Base-by-base conservation (phyloP, 2,113 vertebrate species). In the Pipra filicauda region DNA sequence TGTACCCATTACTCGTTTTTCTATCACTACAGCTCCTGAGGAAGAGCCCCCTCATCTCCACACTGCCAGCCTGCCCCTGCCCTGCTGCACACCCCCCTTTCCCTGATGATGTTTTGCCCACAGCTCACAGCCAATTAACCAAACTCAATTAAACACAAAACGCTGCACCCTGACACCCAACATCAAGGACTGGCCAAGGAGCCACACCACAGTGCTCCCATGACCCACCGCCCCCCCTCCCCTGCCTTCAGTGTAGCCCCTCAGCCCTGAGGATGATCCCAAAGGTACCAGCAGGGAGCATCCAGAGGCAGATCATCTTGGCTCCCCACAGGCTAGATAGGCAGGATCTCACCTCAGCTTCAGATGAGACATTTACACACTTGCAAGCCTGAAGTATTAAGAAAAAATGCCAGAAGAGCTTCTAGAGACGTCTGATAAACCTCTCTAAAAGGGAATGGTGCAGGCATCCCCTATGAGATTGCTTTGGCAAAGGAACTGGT, bases 121-220 rank as follows among this genome's bases (percentile, higher is more conserved):
- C 35, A 59, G 41, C 54, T 92, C 69, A 65, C 72, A 49, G n/a
- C 15, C 9, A 2, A 86, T 72, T 52, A 73, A 67, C 20, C 5
- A 14, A 67, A 39, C 21, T 31, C 78, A 78, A 16, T 61, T 61
- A 87, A 87, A 51, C 77, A 44, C 51, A 35, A 44, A 69, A 20
- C 64, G 46, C 41, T 28, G 41, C 0, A 1, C 9, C 37, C 59
- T 3, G 1, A 55, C 1, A 2, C 24, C 9, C 79, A 76, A 0
- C 6, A 4, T 1, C 39, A 16, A n/a, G 66, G 26, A 48, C 33
- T 4, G 43, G 41, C 6, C 52, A 28, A 9, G 3, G 21, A 54
- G 15, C 31, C 1, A 5, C 27, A 37, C 5, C 15, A 1, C 0
- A 0, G 9, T 11, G 30, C 39, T 17, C 2, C 18, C 1, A 5